phyloP scores from a whole-genome alignment of 2,797 vertebrate genomes.

The Neopelma chrysocephalum region DNA sequence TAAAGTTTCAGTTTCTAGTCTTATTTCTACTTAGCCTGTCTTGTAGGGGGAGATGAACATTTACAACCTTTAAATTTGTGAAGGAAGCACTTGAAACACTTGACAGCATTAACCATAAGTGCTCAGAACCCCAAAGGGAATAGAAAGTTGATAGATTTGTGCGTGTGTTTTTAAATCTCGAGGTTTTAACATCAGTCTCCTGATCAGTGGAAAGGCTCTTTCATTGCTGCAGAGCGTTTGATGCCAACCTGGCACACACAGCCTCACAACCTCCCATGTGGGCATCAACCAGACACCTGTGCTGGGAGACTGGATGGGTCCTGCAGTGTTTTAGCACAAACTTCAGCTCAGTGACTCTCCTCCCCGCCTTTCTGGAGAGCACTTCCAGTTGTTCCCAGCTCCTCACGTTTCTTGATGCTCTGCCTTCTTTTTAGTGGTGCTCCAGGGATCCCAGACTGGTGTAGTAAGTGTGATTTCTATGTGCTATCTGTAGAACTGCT shows the following conservation, averaged over 20 bases:
- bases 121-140: not conserved
- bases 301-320: not conserved
- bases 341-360: not conserved
- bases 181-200: not conserved
- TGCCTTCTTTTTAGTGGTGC: not conserved
- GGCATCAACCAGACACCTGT: not conserved
- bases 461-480: slow-evolving; percentile 29
- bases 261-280: accelerated
- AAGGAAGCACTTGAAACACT: not conserved
- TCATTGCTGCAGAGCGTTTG: not conserved
- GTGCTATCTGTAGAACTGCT: slow-evolving; percentile 20
- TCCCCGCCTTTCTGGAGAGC: not conserved
- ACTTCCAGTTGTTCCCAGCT: not conserved
- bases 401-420: not conserved
- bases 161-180: not conserved
- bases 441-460: not conserved
- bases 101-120: not conserved
- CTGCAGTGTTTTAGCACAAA: not conserved
- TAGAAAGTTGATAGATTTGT: not conserved
- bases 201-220: not conserved
- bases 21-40: not conserved
- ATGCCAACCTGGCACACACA: accelerated
- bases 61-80: not conserved
- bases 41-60: not conserved
- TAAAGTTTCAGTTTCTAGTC: not conserved